Percentiles rank a stretch among this genome's conserved stretches.
Evolutionary conservation across 2,113 vertebrate species (phyloP).

Genomic region (Zosterops lateralis): DNA sequence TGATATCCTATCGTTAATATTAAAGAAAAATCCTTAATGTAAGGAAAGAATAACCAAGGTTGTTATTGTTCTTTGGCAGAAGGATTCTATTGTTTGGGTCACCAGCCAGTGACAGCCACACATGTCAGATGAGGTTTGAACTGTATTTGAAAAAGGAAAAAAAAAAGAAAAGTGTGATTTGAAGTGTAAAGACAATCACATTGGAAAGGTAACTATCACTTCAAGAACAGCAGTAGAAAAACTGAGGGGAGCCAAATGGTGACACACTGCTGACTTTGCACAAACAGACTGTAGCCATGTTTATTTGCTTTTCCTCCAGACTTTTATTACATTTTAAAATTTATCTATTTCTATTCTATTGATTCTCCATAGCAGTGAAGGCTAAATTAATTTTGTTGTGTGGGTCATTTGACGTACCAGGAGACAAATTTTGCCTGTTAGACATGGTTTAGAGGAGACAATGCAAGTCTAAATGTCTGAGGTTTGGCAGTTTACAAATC

Average conservation of each 20-base stretch:
- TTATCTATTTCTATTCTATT: conserved; percentile 37
- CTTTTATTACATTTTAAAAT: conserved; percentile 22
- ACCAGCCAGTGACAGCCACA: not conserved
- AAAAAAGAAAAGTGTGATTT: fast-evolving
- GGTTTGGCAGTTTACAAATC: conserved; percentile 66
- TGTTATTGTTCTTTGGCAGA: not conserved
- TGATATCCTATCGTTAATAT: not conserved
- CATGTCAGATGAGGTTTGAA: fast-evolving
- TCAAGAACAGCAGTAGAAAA: not conserved
- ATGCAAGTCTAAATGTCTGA: conserved; percentile 41
- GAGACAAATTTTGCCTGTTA: conserved; percentile 51
- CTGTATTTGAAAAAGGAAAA: not conserved
- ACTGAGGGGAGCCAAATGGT: not conserved
- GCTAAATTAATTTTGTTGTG: conserved; percentile 41
- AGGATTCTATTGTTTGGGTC: not conserved
- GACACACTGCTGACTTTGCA: not conserved
- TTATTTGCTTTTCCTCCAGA: not conserved
- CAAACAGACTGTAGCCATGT: not conserved
- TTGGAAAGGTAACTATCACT: not conserved
- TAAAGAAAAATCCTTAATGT: not conserved
- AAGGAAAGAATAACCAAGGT: not conserved
- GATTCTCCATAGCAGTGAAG: conserved; percentile 13
- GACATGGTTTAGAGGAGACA: conserved; percentile 52
- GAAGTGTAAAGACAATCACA: not conserved
- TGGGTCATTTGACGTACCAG: conserved; percentile 9